Evolutionary conservation across 2,888 invertebrate genomes (phyloP).

Genomic region (Diadromus collaris): DNA sequence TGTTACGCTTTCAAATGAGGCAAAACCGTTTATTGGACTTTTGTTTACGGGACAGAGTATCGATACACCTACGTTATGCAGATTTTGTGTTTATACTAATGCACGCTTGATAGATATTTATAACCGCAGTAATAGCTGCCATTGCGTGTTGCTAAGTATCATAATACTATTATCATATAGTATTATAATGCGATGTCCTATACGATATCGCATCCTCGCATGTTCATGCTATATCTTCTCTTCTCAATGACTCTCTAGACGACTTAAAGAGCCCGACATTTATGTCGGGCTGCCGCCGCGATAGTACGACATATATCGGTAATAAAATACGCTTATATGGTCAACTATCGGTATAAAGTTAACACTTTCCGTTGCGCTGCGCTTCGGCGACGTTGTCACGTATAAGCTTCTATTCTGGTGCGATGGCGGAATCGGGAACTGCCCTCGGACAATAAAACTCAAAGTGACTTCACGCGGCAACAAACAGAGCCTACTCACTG

Average conservation of each 20-base stretch:
- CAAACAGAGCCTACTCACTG: background rate
- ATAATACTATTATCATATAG: too few relatives aligned
- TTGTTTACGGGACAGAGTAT: background rate
- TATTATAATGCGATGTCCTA: too few relatives aligned
- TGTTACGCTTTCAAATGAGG: background rate
- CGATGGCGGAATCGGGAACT: constrained; percentile 22
- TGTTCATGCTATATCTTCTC: background rate
- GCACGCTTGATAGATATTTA: background rate
- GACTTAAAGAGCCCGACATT: background rate
- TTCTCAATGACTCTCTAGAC: background rate
- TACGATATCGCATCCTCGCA: background rate
- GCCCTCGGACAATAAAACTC: constrained; percentile 40
- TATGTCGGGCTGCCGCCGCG: background rate
- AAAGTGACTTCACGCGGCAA: background rate
- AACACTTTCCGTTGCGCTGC: background rate
- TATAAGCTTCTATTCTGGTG: background rate
- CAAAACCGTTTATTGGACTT: background rate
- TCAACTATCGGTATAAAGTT: background rate
- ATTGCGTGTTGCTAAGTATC: background rate
- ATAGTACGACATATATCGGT: background rate
- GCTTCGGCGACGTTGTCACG: background rate
- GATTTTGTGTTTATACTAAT: background rate
- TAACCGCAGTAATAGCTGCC: background rate
- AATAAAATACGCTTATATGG: background rate
- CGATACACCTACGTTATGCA: background rate